Percentiles rank a stretch among this genome's conserved stretches.
These are phyloP conservation scores for Megaceryle alcyon DNA, from an alignment of 2,797 vertebrate species.

Conservation along the genomic window DNA sequence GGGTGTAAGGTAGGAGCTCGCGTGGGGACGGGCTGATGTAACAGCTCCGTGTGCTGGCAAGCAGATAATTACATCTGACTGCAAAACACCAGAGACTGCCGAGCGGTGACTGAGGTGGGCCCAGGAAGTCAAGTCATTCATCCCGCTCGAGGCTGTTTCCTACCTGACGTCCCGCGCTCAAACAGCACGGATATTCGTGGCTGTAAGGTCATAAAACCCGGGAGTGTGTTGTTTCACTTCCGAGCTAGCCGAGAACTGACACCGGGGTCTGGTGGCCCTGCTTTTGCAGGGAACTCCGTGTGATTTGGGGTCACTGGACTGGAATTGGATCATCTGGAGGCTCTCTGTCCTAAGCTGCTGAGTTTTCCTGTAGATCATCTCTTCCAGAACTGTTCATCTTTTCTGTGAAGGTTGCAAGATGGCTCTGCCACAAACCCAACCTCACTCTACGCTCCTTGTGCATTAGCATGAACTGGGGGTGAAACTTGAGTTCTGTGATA, in stretches of 20 bases:
- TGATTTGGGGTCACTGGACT: neutral
- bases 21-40: conserved; percentile 77
- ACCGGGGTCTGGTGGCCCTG: neutral
- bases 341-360: neutral
- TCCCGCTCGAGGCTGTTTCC: neutral
- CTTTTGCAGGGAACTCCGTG: neutral
- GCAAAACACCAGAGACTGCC: neutral
- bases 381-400: fast-evolving
- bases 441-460: fast-evolving
- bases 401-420: neutral
- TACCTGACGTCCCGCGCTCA: fast-evolving
- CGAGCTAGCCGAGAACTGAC: neutral
- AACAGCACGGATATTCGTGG: fast-evolving
- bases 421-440: neutral
- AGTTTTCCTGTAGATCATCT: neutral
- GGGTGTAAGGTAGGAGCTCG: conserved; percentile 65
- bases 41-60: conserved; percentile 45
- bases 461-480: fast-evolving
- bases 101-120: neutral
- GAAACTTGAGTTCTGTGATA: neutral
- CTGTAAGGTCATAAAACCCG: neutral
- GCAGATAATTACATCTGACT: neutral
- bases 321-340: too few species aligned
- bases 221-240: fast-evolving
- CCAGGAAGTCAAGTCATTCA: neutral